These are phyloP conservation scores for Geotrupes spiniger DNA, from an alignment of 2,888 invertebrate genomes.

Conservation along the genomic window DNA sequence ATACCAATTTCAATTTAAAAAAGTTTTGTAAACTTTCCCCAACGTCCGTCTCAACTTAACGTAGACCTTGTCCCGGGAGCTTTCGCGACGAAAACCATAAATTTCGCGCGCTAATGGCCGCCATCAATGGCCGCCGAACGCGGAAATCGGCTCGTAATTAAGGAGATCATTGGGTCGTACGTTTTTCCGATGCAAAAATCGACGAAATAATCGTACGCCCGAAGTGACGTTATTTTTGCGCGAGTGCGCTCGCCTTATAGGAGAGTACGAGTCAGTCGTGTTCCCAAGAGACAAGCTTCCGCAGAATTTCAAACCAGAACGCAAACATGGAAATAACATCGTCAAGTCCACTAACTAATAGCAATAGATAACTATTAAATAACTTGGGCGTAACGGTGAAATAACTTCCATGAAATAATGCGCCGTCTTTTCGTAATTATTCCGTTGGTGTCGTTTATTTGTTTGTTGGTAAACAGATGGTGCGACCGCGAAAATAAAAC, in stretches of 20 bases:
- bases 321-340: constrained; percentile 27
- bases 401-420: constrained; percentile 8
- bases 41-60: no score
- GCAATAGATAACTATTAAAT: constrained; percentile 25
- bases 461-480: constrained; percentile 8
- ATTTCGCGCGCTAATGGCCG: no score
- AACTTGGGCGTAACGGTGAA: constrained; percentile 25
- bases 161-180: no score
- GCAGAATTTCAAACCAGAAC: constrained; percentile 25
- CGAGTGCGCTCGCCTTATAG: constrained; percentile 6
- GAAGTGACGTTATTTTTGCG: constrained; percentile 6
- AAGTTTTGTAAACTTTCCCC: no score
- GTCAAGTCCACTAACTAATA: constrained; percentile 21
- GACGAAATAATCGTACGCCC: constrained; percentile 2
- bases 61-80: no score
- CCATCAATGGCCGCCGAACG: no score
- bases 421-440: constrained; percentile 19
- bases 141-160: no score
- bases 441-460: constrained; percentile 9
- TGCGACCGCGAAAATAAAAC: neutral
- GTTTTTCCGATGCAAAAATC: neutral
- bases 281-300: constrained; percentile 19
- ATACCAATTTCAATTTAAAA: no score
- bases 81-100: no score
- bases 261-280: constrained; percentile 4